These are phyloP conservation scores for Montipora foliosa DNA, from an alignment of 64 coral and sea anemone species.

Conservation along the genomic window DNA sequence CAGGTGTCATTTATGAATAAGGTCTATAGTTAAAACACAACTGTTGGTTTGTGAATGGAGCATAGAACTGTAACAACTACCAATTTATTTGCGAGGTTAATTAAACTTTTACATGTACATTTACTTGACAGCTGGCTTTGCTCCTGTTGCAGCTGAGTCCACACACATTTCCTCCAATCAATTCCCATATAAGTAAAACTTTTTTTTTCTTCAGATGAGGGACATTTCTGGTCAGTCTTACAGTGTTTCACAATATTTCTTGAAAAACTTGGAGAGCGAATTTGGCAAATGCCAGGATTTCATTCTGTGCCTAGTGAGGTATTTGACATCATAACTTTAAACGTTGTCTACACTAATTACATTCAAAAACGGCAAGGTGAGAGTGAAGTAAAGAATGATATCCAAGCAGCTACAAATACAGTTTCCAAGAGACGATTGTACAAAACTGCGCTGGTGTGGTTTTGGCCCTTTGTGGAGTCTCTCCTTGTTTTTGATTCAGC, in stretches of 20 bases:
- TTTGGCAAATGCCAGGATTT: conserved; percentile 42
- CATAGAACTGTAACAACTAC: too few relatives aligned
- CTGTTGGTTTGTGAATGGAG: too few relatives aligned
- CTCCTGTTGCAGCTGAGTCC: neutral
- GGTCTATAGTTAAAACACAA: too few relatives aligned
- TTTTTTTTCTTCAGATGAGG: neutral
- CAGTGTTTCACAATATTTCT: conserved; percentile 49
- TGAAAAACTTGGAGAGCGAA: conserved; percentile 34
- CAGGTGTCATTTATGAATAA: too few relatives aligned
- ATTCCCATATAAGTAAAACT: too few relatives aligned
- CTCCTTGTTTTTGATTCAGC: conserved; percentile 56
- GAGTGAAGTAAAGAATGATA: neutral
- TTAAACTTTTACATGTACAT: too few relatives aligned
- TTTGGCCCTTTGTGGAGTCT: conserved; percentile 62
- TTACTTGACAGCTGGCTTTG: too few relatives aligned
- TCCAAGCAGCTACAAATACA: neutral
- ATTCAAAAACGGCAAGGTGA: neutral
- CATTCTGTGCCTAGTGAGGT: neutral
- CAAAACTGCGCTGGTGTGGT: conserved; percentile 56
- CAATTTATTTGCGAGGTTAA: too few relatives aligned
- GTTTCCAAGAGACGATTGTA: neutral
- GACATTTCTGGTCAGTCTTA: conserved; percentile 43
- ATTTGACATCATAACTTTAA: conserved; percentile 31
- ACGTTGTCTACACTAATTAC: neutral
- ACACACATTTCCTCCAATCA: too few relatives aligned